Conservation (phyloP, 2,888 invertebrate genomes). For the Leucophenga montana region DNA sequence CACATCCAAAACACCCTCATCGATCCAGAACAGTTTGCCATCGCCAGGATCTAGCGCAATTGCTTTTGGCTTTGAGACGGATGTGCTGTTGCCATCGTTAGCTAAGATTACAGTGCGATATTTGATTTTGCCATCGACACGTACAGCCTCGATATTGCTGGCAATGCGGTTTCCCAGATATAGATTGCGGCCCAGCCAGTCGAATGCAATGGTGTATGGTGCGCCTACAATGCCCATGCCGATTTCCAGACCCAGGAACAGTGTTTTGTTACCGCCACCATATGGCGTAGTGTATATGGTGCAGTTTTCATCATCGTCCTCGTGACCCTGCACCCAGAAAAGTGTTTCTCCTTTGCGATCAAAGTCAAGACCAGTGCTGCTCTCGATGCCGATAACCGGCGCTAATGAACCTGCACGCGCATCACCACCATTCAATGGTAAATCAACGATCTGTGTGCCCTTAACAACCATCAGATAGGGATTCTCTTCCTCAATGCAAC, state of each 20-base stretch:
- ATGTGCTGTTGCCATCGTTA: slow-evolving; percentile 89
- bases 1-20: slow-evolving; percentile 92
- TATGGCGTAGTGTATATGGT: slow-evolving; percentile 89
- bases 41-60: slow-evolving; percentile 94
- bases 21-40: slow-evolving; percentile 96
- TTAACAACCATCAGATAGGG: slow-evolving; percentile 93
- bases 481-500: slow-evolving; percentile 87
- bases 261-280: slow-evolving; percentile 87
- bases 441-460: slow-evolving; percentile 90
- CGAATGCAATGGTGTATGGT: slow-evolving; percentile 93
- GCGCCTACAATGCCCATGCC: slow-evolving; percentile 93
- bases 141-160: slow-evolving; percentile 91
- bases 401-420: slow-evolving; percentile 85
- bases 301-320: slow-evolving; percentile 86
- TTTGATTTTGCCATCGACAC: slow-evolving; percentile 87
- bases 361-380: slow-evolving; percentile 92
- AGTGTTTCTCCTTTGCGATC: slow-evolving; percentile 88
- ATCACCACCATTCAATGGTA: slow-evolving; percentile 84
- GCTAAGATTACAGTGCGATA: slow-evolving; percentile 89
- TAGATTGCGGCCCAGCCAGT: slow-evolving; percentile 96
- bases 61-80: slow-evolving; percentile 90
- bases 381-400: slow-evolving; percentile 90
- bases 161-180: slow-evolving; percentile 92
- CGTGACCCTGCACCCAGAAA: slow-evolving; percentile 89
- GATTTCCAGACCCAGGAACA: slow-evolving; percentile 85